Conservation (phyloP, 1,140 invertebrate species). For the Oscheius sp. region DNA sequence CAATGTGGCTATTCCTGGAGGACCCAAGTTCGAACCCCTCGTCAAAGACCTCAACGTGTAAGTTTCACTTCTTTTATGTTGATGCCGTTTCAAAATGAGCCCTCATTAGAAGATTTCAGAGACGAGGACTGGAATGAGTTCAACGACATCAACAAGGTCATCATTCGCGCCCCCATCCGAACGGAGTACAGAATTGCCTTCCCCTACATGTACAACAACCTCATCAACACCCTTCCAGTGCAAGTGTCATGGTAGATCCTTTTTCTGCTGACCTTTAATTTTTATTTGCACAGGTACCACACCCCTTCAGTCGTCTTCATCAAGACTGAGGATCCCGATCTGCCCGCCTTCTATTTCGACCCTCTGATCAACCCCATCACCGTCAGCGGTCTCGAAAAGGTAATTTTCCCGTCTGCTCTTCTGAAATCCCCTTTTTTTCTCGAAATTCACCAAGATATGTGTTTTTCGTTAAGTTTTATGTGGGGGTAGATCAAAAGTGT, state of each 20-base stretch:
- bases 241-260: slow-evolving; percentile 51
- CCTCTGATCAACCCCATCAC: slow-evolving; percentile 98
- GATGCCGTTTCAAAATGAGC: neutral
- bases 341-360: slow-evolving; percentile 99
- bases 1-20: slow-evolving; percentile 99
- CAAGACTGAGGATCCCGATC: slow-evolving; percentile 99
- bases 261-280: slow-evolving; percentile 4
- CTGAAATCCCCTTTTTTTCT: no score
- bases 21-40: slow-evolving; percentile 97
- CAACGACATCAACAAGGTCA: slow-evolving; percentile 99
- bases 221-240: slow-evolving; percentile 57
- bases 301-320: slow-evolving; percentile 98
- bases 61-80: slow-evolving; percentile 66
- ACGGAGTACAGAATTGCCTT: slow-evolving; percentile 99
- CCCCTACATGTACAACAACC: slow-evolving; percentile 96
- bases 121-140: slow-evolving; percentile 99
- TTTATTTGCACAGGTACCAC: no score
- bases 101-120: slow-evolving; percentile 64
- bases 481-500: neutral
- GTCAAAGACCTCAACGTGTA: slow-evolving; percentile 94
- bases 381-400: slow-evolving; percentile 82
- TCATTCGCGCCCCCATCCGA: slow-evolving; percentile 93
- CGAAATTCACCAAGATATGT: no score
- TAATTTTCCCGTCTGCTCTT: slow-evolving; percentile 43
- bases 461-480: no score